These are phyloP conservation scores for Trichoplusia ni DNA, from an alignment of 1,140 invertebrate species.

Conservation along the genomic window DNA sequence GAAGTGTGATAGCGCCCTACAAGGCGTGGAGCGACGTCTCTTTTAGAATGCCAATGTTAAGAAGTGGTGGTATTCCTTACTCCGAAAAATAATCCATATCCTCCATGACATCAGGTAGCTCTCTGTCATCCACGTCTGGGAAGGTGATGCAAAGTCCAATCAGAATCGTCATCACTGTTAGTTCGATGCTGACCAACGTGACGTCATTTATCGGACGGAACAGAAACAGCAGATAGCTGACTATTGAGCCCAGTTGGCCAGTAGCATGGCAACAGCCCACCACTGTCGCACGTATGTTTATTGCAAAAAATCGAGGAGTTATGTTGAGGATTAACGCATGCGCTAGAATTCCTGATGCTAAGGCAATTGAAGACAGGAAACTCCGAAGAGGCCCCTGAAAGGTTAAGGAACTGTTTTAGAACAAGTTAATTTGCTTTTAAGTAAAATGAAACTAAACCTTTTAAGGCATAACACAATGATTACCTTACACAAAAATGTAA, in stretches of 20 bases:
- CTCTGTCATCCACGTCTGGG: constrained; percentile 64
- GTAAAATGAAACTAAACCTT: too few relatives aligned
- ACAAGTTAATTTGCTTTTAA: not conserved
- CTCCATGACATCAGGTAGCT: constrained; percentile 65
- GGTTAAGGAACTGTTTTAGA: not conserved
- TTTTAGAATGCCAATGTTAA: too few relatives aligned
- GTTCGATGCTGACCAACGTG: constrained; percentile 39
- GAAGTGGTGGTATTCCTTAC: too few relatives aligned
- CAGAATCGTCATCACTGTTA: constrained; percentile 43
- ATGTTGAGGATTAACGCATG: constrained; percentile 59
- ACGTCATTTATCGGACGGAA: constrained; percentile 43
- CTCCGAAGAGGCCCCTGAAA: constrained; percentile 17
- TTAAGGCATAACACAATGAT: too few relatives aligned
- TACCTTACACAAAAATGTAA: constrained; percentile 48
- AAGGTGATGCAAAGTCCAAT: constrained; percentile 47
- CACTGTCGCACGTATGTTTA: constrained; percentile 58
- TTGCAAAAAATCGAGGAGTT: constrained; percentile 63
- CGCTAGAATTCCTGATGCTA: constrained; percentile 52
- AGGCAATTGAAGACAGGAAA: constrained; percentile 46
- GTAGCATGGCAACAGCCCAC: constrained; percentile 62
- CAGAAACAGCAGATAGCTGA: constrained; percentile 52
- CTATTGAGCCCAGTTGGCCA: constrained; percentile 61
- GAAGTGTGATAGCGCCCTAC: too few relatives aligned
- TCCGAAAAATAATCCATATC: constrained; percentile 75
- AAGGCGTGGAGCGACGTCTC: too few relatives aligned